Percentiles rank a stretch among this genome's conserved stretches.
These are phyloP conservation scores for Pycnomerus fuliginosus DNA, from an alignment of 2,888 invertebrate genomes.

Conservation along the genomic window DNA sequence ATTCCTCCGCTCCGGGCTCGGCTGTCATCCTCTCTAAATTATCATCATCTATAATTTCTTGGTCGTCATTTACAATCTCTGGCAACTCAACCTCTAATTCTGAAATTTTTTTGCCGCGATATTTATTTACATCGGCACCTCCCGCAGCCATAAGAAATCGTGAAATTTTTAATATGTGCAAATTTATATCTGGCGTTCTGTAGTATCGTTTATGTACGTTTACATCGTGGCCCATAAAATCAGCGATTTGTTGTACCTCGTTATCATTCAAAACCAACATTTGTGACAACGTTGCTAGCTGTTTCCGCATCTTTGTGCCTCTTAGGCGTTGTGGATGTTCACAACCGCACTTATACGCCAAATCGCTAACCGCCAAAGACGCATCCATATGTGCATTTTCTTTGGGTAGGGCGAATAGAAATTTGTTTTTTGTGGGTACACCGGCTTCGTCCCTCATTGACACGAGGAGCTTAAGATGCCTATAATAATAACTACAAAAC, in stretches of 20 bases:
- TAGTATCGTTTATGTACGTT: constrained; percentile 1
- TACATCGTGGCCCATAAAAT: constrained; percentile 1
- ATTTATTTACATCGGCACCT: background rate
- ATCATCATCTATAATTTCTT: background rate
- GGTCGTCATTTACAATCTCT: background rate
- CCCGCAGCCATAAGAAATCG: background rate
- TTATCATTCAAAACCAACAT: background rate
- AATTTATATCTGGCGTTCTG: background rate
- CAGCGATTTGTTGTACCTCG: constrained; percentile 1
- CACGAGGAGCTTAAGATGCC: background rate
- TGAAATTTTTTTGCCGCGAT: constrained; percentile 1
- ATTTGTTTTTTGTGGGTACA: background rate
- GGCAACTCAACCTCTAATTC: background rate
- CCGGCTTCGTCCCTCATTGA: background rate
- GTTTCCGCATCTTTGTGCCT: background rate
- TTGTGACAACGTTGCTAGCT: constrained; percentile 1
- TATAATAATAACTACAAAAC: background rate
- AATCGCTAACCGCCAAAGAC: background rate
- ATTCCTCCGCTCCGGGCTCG: too few species aligned
- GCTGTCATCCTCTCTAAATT: too few species aligned
- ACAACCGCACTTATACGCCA: background rate
- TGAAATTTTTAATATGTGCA: background rate
- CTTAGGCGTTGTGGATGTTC: background rate
- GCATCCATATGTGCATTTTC: background rate
- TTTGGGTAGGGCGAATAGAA: background rate